Base-by-base conservation (phyloP, 1,140 invertebrate genomes). In the Scaptodrosophila lebanonensis region DNA sequence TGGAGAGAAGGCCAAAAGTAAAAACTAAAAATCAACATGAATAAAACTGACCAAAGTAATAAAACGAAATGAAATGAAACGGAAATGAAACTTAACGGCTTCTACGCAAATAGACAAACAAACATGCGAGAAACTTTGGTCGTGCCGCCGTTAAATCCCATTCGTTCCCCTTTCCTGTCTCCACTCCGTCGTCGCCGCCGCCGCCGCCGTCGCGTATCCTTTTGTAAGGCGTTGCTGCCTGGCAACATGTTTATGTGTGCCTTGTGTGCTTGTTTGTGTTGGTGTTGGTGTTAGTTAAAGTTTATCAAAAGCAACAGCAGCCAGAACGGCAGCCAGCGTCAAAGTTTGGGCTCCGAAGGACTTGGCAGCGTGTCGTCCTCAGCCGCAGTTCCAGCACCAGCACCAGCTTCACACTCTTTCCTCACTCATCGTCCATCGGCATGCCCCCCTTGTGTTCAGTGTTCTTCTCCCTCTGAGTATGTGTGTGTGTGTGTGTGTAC, bases 31-130 rank as follows among this genome's bases (percentile, higher is more conserved):
- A 40, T 44, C 60, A 52, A 68, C 50, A 60, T 42, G 22, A 50
- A 66, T 59, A 50, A 66, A 82, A 70, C 61, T 79, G 75, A 79
- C 75, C 69, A 82, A 82, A 70, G 66, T 70, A 79, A 79, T 79
- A 79, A 82, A 68, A 64, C 61, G 71, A 70, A 77, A 77, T 63
- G 63, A 72, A 60, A 82, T 82, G 75, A 79, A 79, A 79, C 75
- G 75, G 76, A 82, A 79, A 75, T 79, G 75, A 79, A 79, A 79
- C 66, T 72, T 66, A 79, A 79, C 75, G 69, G 65, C 73, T 73
- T 71, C 68, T 58, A 68, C 79, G 68, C 65, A 77, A 79, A 79
- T 68, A 79, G 68, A 77, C 68, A 71, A 71, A 76, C 67, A 77
- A 63, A 43, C 22, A 25, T 25, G 22, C 48, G 60, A 66, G 38